These are phyloP conservation scores for Nesospiza acunhae DNA, from an alignment of 2,113 vertebrate species.

Conservation along the genomic window DNA sequence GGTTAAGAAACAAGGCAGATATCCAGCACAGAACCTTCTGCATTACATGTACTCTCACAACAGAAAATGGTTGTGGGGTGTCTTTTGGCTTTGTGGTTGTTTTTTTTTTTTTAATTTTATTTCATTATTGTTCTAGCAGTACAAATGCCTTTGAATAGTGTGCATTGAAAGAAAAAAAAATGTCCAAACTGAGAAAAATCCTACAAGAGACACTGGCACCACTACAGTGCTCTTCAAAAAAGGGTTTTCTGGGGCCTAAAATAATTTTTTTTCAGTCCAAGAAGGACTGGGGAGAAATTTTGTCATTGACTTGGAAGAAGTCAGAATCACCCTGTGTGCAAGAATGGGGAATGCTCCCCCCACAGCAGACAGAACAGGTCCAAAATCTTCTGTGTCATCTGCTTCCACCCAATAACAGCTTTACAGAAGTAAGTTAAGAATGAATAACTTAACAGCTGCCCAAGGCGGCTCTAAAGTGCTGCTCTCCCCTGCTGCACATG, in stretches of 20 bases:
- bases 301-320: not conserved
- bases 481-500: conserved; percentile 30
- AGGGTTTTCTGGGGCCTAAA: not conserved
- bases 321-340: not conserved
- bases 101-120: not conserved
- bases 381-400: conserved; percentile 11
- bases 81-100: not conserved
- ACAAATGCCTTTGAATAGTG: not conserved
- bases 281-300: not conserved
- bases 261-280: not conserved
- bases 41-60: not conserved
- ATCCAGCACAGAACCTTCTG: not conserved
- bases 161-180: not conserved
- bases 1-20: not conserved
- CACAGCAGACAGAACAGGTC: not conserved
- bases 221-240: not conserved
- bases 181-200: not conserved
- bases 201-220: not conserved
- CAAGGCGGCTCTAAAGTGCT: conserved; percentile 57
- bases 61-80: not conserved
- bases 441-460: conserved; percentile 52
- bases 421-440: conserved; percentile 49
- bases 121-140: not conserved
- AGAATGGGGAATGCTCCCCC: not conserved
- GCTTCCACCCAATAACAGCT: conserved; percentile 42